Percentiles rank a stretch among this genome's conserved stretches.
Evolutionary conservation across 2,888 invertebrate species (phyloP).

Genomic region (Sarcophaga variegata): DNA sequence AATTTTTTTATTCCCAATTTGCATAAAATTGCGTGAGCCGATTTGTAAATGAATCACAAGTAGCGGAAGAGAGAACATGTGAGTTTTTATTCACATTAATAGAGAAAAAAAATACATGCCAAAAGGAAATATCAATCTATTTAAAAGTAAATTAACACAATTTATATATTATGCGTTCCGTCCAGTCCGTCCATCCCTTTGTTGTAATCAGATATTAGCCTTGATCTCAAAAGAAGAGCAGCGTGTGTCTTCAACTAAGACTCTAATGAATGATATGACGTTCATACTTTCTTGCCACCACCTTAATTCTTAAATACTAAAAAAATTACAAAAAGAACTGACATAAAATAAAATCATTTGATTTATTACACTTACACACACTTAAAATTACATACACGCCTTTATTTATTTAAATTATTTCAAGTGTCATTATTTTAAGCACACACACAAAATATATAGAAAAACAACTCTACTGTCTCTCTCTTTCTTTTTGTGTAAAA

Average conservation of each 20-base stretch:
- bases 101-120: background rate
- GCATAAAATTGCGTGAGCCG: conserved; percentile 54
- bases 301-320: no score
- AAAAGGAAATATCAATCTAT: conserved; percentile 62
- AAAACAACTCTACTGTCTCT: background rate
- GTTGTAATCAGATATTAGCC: conserved; percentile 35
- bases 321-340: no score
- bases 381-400: conserved; percentile 17
- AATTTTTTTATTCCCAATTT: background rate
- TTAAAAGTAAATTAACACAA: conserved; percentile 58
- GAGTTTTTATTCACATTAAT: background rate
- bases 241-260: background rate
- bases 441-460: no score
- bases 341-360: conserved; percentile 31
- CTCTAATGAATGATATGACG: no score
- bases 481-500: conserved; percentile 10
- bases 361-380: conserved; percentile 31
- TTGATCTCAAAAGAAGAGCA: conserved; percentile 51
- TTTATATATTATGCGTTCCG: conserved; percentile 8
- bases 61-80: conserved; percentile 20
- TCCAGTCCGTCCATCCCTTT: background rate
- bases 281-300: no score
- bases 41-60: conserved; percentile 36
- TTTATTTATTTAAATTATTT: conserved; percentile 48
- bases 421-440: conserved; percentile 14